Evolutionary conservation across 1,140 invertebrate species (phyloP).

Genomic region (Galleria mellonella): DNA sequence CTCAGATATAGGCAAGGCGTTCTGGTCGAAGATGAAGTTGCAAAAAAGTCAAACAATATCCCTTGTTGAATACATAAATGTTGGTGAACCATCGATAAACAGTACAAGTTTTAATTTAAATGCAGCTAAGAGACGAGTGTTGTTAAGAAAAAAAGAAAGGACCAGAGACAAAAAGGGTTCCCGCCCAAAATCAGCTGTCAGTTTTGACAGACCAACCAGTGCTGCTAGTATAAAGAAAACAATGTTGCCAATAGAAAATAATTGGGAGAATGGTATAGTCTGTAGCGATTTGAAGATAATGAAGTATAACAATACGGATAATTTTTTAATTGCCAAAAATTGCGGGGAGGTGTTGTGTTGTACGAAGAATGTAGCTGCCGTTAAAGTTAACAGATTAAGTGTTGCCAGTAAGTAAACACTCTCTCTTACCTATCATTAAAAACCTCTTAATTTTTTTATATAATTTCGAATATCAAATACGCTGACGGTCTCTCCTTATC

Average conservation of each 20-base stretch:
- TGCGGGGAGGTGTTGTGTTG: slow-evolving; percentile 49
- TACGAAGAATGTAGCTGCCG: slow-evolving; percentile 19
- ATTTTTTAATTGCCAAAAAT: slow-evolving; percentile 47
- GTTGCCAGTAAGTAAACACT: slow-evolving; percentile 43
- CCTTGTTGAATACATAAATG: slow-evolving; percentile 30
- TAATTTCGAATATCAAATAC: no score
- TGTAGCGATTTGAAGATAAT: slow-evolving; percentile 52
- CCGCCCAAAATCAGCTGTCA: slow-evolving; percentile 27
- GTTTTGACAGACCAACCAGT: slow-evolving; percentile 29
- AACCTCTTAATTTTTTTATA: no score
- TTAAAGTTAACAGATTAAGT: slow-evolving; percentile 35
- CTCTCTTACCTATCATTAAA: no score
- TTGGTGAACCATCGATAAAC: slow-evolving; percentile 4
- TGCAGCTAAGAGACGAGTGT: slow-evolving; percentile 43
- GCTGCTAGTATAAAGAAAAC: slow-evolving; percentile 29
- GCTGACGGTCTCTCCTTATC: no score
- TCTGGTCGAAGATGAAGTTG: slow-evolving; percentile 55
- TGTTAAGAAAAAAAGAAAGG: slow-evolving; percentile 32
- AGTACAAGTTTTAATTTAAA: slow-evolving; percentile 42
- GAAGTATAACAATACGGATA: slow-evolving; percentile 25
- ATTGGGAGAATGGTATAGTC: slow-evolving; percentile 32
- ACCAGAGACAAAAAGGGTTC: slow-evolving; percentile 18
- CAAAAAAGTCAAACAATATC: slow-evolving; percentile 45
- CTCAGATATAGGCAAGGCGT: slow-evolving; percentile 48
- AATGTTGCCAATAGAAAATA: slow-evolving; percentile 20